phyloP scores from a whole-genome alignment of 2,888 invertebrate genomes.

The Stenichneumon culpator region DNA sequence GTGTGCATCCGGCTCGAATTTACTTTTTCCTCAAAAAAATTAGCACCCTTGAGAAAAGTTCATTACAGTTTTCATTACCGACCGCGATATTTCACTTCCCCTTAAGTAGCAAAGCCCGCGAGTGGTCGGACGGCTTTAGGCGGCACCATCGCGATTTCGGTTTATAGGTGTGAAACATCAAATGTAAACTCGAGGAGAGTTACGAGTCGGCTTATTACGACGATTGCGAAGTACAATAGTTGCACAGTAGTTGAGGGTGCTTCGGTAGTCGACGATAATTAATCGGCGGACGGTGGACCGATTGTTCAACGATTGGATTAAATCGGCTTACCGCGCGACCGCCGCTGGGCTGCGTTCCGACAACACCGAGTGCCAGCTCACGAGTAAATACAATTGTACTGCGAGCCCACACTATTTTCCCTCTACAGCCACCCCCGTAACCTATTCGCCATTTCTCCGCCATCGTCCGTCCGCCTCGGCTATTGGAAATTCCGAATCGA shows the following conservation, averaged over 20 bases:
- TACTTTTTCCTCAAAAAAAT: no score
- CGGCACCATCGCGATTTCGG: neutral
- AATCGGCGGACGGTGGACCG: constrained; percentile 42
- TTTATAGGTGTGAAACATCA: neutral
- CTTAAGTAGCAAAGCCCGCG: constrained; percentile 12
- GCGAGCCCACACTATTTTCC: neutral
- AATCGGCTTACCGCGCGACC: constrained; percentile 60
- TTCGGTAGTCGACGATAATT: constrained; percentile 55
- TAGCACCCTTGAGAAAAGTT: no score
- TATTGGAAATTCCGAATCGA: constrained; percentile 32
- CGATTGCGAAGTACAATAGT: constrained; percentile 24
- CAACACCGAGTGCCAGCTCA: constrained; percentile 27
- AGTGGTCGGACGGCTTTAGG: neutral
- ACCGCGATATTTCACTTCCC: no score
- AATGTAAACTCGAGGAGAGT: neutral
- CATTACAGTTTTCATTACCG: no score
- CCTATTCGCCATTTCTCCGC: constrained; percentile 2
- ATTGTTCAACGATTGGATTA: constrained; percentile 65
- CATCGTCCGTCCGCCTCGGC: neutral
- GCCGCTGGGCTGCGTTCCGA: constrained; percentile 30
- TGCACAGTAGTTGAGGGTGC: constrained; percentile 17
- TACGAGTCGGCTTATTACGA: constrained; percentile 45
- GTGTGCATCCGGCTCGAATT: no score
- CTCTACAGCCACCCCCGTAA: neutral
- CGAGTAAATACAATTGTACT: constrained; percentile 16